phyloP scores from a whole-genome alignment of 2,113 vertebrate species.

The Bungarus multicinctus region DNA sequence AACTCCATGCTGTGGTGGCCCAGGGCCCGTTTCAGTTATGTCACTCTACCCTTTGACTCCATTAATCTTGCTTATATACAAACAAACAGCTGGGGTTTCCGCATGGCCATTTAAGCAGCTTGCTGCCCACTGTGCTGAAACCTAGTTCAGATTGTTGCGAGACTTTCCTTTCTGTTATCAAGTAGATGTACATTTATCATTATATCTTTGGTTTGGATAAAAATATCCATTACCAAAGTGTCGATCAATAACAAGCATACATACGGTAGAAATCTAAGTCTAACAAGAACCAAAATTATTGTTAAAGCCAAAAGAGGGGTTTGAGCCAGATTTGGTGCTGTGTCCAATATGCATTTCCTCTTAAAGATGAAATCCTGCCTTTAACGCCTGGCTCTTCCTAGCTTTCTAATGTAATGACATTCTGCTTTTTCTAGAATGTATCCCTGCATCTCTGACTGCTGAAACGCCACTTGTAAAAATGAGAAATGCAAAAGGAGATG shows the following conservation, averaged over 20 bases:
- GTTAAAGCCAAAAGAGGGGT: background rate
- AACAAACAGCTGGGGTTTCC: background rate
- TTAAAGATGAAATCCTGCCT: background rate
- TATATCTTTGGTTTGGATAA: background rate
- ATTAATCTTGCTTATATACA: constrained; percentile 12
- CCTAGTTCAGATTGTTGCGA: background rate
- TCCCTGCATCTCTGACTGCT: background rate
- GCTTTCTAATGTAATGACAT: background rate
- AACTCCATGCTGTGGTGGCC: constrained; percentile 11
- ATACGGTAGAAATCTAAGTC: background rate
- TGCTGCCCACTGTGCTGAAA: background rate
- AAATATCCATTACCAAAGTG: background rate
- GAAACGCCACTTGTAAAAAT: background rate
- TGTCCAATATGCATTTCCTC: background rate
- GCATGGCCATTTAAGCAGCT: background rate
- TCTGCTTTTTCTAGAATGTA: background rate
- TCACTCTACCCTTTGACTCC: constrained; percentile 2
- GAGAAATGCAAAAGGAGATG: background rate
- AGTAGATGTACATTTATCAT: background rate
- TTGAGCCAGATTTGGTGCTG: background rate
- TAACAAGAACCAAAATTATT: background rate
- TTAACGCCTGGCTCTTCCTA: background rate
- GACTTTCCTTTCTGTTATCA: background rate
- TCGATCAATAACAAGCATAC: background rate
- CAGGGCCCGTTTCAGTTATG: constrained; percentile 13